A percentile compares a stretch with the other conserved stretches of the same genome.
These are phyloP conservation scores for Odontamblyopus rebecca DNA, from an alignment of 2,797 vertebrate genomes.

Conservation along the genomic window DNA sequence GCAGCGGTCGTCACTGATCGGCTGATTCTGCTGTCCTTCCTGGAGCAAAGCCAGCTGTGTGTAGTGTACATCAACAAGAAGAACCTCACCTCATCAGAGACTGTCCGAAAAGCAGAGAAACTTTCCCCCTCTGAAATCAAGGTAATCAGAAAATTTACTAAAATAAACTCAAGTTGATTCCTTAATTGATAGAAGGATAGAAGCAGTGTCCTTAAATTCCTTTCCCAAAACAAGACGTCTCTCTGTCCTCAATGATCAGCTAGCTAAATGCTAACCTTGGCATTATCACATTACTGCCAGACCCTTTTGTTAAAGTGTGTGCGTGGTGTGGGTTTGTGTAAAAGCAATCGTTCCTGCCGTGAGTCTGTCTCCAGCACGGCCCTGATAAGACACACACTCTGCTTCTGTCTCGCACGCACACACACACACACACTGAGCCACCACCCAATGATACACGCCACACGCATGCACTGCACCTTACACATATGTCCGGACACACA, in stretches of 20 bases:
- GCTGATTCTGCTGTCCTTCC: conserved; percentile 91
- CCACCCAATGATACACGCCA: conserved; percentile 12
- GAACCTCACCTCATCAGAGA: conserved; percentile 77
- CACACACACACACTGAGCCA: conserved; percentile 17
- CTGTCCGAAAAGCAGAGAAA: conserved; percentile 84
- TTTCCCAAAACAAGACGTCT: conserved; percentile 42
- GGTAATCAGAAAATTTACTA: conserved; percentile 71
- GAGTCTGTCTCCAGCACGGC: conserved; percentile 94
- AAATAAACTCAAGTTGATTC: not conserved
- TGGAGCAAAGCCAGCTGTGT: conserved; percentile 88
- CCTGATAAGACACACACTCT: conserved; percentile 91
- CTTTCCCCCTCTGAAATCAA: conserved; percentile 89
- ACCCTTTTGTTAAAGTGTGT: conserved; percentile 86
- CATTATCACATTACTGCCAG: conserved; percentile 98
- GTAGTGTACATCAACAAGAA: conserved; percentile 87
- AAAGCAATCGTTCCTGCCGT: conserved; percentile 96
- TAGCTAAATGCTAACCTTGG: conserved; percentile 87
- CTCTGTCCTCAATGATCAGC: conserved; percentile 71
- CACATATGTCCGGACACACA: conserved; percentile 38
- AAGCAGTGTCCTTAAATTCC: conserved; percentile 4
- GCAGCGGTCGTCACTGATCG: conserved; percentile 86
- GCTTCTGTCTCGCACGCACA: not conserved
- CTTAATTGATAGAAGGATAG: conserved; percentile 20
- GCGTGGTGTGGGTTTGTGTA: conserved; percentile 79
- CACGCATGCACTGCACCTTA: conserved; percentile 42